A percentile compares a stretch with the other conserved stretches of the same genome.
These are phyloP conservation scores for Pagrus major DNA, from an alignment of 2,113 vertebrate species.

Conservation along the genomic window DNA sequence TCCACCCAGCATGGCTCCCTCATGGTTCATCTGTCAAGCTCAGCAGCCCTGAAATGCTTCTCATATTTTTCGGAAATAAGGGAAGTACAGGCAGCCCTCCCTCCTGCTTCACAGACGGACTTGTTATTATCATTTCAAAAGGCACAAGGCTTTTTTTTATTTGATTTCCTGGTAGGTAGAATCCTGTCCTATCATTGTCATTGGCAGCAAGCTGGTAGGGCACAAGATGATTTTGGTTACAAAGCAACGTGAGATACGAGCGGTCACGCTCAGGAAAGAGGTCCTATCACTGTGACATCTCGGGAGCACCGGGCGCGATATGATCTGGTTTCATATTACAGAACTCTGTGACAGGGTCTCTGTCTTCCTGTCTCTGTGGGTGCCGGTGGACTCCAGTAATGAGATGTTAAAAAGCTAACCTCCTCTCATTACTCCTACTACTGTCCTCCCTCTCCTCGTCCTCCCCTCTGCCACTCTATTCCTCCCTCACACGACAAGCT, in stretches of 20 bases:
- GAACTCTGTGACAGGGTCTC: constrained; percentile 58
- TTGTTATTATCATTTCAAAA: constrained; percentile 33
- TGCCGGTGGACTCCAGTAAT: constrained; percentile 71
- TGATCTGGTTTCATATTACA: constrained; percentile 64
- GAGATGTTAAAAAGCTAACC: constrained; percentile 79
- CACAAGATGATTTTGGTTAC: constrained; percentile 10
- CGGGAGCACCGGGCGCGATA: constrained; percentile 26
- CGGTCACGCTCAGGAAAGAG: not conserved
- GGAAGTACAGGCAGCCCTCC: not conserved
- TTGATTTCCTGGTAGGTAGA: constrained; percentile 22
- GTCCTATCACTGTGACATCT: constrained; percentile 41
- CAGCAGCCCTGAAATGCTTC: constrained; percentile 53
- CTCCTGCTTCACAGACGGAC: not conserved
- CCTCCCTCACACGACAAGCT: constrained; percentile 68
- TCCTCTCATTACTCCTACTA: constrained; percentile 72
- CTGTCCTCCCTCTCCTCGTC: constrained; percentile 19
- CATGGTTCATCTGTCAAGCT: constrained; percentile 55
- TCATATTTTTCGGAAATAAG: constrained; percentile 48
- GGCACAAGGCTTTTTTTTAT: constrained; percentile 10
- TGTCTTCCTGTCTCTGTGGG: constrained; percentile 57
- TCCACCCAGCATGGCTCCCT: constrained; percentile 48
- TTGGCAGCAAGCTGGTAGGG: not conserved
- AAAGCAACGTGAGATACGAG: constrained; percentile 28
- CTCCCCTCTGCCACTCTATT: constrained; percentile 25
- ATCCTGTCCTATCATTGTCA: not conserved